Evolutionary conservation across 2,888 invertebrate species (phyloP).

Genomic region (Philereme vetulata): DNA sequence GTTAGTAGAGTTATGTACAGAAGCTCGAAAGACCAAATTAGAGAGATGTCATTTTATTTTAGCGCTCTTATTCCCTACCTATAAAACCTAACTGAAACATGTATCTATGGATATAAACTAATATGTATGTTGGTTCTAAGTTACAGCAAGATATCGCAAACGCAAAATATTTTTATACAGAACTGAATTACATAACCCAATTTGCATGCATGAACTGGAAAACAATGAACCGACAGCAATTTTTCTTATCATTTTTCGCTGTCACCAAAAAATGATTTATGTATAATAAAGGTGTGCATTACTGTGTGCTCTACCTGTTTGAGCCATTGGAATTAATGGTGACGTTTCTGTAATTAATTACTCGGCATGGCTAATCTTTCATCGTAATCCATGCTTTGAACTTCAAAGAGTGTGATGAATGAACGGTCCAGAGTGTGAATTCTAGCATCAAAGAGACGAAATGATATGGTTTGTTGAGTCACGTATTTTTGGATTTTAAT

Average conservation of each 20-base stretch:
- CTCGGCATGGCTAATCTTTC: constrained; percentile 47
- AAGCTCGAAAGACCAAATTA: too few species aligned
- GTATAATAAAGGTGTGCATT: constrained; percentile 22
- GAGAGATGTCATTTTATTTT: too few species aligned
- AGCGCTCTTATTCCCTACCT: too few species aligned
- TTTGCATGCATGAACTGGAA: constrained; percentile 3
- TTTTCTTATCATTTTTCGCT: constrained; percentile 28
- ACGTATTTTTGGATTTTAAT: too few species aligned
- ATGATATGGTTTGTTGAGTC: too few species aligned
- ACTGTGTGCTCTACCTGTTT: constrained; percentile 41
- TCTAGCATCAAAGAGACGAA: not conserved
- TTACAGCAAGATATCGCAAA: too few species aligned
- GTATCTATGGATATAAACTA: too few species aligned
- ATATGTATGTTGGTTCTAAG: too few species aligned
- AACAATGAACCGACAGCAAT: constrained; percentile 8
- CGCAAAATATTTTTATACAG: too few species aligned
- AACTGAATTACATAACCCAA: constrained; percentile 1
- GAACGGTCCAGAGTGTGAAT: constrained; percentile 1
- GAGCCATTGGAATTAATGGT: constrained; percentile 57
- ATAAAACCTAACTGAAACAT: too few species aligned
- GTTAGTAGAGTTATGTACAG: too few species aligned
- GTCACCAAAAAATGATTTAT: constrained; percentile 35
- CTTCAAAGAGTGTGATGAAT: constrained; percentile 22
- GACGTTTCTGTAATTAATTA: constrained; percentile 59
- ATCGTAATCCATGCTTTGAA: constrained; percentile 40